Conservation (phyloP, 2,113 vertebrate genomes). For the Podiceps cristatus region DNA sequence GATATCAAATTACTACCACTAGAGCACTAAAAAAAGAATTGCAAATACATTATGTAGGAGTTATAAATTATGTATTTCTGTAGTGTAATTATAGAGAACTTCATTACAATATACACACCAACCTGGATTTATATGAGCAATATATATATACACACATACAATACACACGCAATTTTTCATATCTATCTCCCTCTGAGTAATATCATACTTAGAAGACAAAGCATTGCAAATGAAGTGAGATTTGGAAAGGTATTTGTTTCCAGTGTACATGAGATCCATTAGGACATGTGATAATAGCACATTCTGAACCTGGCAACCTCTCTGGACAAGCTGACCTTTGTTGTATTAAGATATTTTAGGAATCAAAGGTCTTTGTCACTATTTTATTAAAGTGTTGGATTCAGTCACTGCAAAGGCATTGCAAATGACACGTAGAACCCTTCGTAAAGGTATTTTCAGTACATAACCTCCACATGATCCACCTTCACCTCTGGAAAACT, state of each 20-base stretch:
- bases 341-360: not conserved
- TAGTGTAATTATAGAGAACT: conserved; percentile 16
- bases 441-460: not conserved
- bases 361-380: not conserved
- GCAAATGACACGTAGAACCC: not conserved
- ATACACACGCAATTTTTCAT: not conserved
- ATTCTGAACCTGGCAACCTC: not conserved
- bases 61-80: conserved; percentile 41
- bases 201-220: not conserved
- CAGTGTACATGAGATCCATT: not conserved
- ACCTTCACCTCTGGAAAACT: not conserved
- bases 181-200: not conserved
- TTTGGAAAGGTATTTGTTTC: not conserved
- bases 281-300: not conserved
- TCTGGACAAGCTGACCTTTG: not conserved
- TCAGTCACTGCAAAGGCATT: not conserved
- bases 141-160: not conserved
- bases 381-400: not conserved
- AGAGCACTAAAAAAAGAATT: conserved; percentile 31
- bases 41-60: conserved; percentile 41
- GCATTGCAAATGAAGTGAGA: not conserved
- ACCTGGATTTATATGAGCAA: not conserved
- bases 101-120: not conserved
- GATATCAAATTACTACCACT: conserved; percentile 42
- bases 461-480: not conserved